Base-by-base conservation (phyloP, 2,113 vertebrate genomes). In the Oxygymnocypris stewartii region DNA sequence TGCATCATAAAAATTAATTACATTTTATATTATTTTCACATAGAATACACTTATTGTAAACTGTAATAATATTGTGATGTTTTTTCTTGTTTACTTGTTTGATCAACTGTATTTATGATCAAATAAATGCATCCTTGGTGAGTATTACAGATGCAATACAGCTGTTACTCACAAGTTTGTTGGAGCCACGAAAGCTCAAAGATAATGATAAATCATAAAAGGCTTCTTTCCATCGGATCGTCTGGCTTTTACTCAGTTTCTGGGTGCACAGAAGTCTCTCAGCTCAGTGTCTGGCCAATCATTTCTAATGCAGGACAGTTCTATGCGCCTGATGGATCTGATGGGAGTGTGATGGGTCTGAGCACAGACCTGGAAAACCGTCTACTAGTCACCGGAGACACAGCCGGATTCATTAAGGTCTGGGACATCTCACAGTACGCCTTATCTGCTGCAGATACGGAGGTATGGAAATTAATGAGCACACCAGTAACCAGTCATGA, bases 351-450 rank as follows among this genome's bases (percentile, higher is more conserved):
- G 23, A 79, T 92, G 31, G 89, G 88, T n/a, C 84, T 94, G 71
- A 90, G 78, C 80, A 91, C 92, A 40, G 91, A 92, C 84, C 89
- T 91, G 37, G 69, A 89, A 75, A 94, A 93, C 86, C 91, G 63
- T 23, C 37, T 93, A n/a, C 92, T 95, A 13, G 84, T 94, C 59
- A 93, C 91, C 42, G 93, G 92, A 87, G 92, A 94, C 90, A 91
- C 91, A 1, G 2, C 87, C 0, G 94, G 92, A 35, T 85, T 71
- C 42, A 85, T 93, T 82, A 90, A 92, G 18, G 65, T 93, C 54
- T 94, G 93, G 92, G 93, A 94, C 79, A 91, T 94, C 79, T 90
- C 89, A 65, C 28, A 80, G n/a, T 92, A 89, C 35, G 91, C 86
- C 8, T 79, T 92, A 20, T 47, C 86, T 4, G 23, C 77, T 23